Evolutionary conservation across 2,797 vertebrate species (phyloP).

Genomic region (Accipiter superciliosus): DNA sequence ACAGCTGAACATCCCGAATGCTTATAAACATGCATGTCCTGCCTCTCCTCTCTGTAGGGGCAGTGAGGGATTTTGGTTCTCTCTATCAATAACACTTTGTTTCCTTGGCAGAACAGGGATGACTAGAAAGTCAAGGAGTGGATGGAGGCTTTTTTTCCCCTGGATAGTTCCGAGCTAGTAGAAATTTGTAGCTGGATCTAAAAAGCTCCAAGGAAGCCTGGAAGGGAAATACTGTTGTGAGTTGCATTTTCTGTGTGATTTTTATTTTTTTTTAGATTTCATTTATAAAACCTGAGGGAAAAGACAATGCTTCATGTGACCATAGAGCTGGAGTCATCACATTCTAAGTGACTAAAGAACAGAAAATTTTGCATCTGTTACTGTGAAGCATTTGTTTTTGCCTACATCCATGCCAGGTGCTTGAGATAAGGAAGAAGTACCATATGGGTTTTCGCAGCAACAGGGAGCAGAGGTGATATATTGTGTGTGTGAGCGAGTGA

Average conservation of each 20-base stretch:
- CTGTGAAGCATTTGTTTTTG: neutral
- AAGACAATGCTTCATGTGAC: neutral
- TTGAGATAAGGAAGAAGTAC: neutral
- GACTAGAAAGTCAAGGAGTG: neutral
- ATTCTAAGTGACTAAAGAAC: neutral
- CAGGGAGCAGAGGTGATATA: neutral
- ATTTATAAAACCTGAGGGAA: neutral
- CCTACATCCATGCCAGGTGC: neutral
- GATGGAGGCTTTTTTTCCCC: neutral
- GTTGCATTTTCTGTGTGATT: neutral
- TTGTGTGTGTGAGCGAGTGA: neutral
- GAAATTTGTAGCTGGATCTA: neutral
- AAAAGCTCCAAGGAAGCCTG: neutral
- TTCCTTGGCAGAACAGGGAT: neutral
- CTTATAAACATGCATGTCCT: neutral
- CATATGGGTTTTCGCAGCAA: neutral
- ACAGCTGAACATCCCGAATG: neutral
- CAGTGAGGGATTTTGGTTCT: neutral
- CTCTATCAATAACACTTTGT: neutral
- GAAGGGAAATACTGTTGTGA: neutral
- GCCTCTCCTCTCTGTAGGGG: neutral
- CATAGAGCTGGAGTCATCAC: neutral
- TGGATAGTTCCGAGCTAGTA: neutral
- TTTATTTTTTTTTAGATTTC: neutral
- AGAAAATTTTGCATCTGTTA: neutral